Evolutionary conservation across 2,113 vertebrate genomes (phyloP).

Genomic region (Burhinus oedicnemus): DNA sequence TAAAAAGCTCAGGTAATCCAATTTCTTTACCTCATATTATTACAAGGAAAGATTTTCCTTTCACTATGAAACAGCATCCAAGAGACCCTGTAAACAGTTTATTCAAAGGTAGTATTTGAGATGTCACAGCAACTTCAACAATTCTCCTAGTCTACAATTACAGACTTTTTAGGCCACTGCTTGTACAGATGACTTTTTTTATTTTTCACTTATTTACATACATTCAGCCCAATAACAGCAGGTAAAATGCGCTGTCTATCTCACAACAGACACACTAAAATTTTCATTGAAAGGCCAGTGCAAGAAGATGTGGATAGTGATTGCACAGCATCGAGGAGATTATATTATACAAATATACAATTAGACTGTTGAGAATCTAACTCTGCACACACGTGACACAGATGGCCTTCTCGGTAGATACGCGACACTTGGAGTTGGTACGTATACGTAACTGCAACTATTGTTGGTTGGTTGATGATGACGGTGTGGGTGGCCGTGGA

Average conservation of each 20-base stretch:
- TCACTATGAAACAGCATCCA: constrained; percentile 66
- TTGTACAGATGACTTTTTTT: constrained; percentile 66
- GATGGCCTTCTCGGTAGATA: constrained; percentile 45
- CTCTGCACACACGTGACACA: constrained; percentile 61
- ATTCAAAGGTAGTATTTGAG: constrained; percentile 70
- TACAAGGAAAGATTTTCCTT: constrained; percentile 71
- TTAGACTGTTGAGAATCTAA: constrained; percentile 69
- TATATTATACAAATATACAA: constrained; percentile 85
- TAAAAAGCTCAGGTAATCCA: constrained; percentile 74
- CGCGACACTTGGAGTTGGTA: constrained; percentile 41
- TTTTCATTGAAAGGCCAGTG: constrained; percentile 75
- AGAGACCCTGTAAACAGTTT: constrained; percentile 66
- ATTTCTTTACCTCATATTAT: constrained; percentile 70
- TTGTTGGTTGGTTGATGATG: neutral
- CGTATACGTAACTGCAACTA: constrained; percentile 4
- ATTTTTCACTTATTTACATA: constrained; percentile 80
- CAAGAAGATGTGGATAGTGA: constrained; percentile 73
- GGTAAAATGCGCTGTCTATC: constrained; percentile 68
- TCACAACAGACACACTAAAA: constrained; percentile 73
- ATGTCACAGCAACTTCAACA: constrained; percentile 75
- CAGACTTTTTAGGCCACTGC: constrained; percentile 75
- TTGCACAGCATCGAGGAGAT: constrained; percentile 76
- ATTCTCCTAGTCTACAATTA: constrained; percentile 68
- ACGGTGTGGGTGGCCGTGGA: neutral
- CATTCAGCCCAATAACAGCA: constrained; percentile 81